Evolutionary conservation across 2,888 invertebrate species (phyloP).

Genomic region (Agrochola lychnidis): DNA sequence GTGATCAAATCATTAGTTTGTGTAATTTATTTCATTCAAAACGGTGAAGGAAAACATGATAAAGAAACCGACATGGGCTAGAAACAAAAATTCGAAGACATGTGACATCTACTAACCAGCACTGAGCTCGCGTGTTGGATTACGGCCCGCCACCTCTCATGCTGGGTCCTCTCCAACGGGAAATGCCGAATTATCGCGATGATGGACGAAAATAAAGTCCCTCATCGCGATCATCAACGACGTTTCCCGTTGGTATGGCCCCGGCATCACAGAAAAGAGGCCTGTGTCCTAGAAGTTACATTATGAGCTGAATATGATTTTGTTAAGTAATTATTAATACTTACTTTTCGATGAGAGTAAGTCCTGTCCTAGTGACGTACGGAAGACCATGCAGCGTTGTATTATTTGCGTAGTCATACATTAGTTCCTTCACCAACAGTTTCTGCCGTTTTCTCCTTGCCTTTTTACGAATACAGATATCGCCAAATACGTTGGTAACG

Average conservation of each 20-base stretch:
- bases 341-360: constrained; percentile 72
- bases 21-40: neutral
- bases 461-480: constrained; percentile 66
- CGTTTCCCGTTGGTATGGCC: too few species aligned
- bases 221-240: too few species aligned
- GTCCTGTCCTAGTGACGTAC: constrained; percentile 70
- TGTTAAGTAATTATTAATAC: constrained; percentile 23
- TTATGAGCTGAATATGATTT: neutral
- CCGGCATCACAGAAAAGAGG: neutral
- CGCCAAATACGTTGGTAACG: constrained; percentile 62
- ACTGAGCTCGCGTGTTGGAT: neutral
- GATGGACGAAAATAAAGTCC: too few species aligned
- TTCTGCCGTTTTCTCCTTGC: constrained; percentile 72
- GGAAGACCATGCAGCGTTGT: constrained; percentile 76
- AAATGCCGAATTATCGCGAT: too few species aligned
- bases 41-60: neutral
- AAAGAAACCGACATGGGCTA: neutral
- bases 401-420: constrained; percentile 72
- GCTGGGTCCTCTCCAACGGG: too few species aligned
- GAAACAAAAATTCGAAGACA: neutral
- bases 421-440: constrained; percentile 64
- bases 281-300: too few species aligned
- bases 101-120: too few species aligned
- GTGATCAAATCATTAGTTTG: neutral
- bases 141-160: neutral